Percentiles rank a stretch among this genome's conserved stretches.
phyloP scores from a whole-genome alignment of 2,113 vertebrate genomes.

The Motacilla tschutschensis region DNA sequence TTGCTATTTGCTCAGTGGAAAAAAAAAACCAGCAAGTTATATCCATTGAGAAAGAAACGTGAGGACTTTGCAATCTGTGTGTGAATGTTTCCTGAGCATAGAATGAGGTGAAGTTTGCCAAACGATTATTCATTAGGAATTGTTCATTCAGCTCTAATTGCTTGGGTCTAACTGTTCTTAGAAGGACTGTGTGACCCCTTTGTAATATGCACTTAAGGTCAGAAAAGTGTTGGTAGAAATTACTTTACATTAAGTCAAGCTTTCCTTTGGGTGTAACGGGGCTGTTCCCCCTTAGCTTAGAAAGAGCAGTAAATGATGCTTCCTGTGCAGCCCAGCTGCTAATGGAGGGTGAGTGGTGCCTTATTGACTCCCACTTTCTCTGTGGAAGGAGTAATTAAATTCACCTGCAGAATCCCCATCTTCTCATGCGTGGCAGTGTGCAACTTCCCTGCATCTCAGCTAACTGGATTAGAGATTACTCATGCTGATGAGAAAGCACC shows the following conservation, averaged over 20 bases:
- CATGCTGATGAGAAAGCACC: neutral
- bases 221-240: neutral
- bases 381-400: conserved; percentile 9
- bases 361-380: conserved; percentile 9
- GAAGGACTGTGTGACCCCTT: neutral
- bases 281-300: neutral
- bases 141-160: conserved; percentile 46
- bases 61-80: neutral
- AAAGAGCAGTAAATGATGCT: neutral
- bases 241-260: neutral
- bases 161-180: neutral
- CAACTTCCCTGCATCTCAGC: neutral
- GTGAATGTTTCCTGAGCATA: neutral
- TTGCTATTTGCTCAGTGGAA: neutral
- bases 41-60: neutral
- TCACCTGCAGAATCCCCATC: conserved; percentile 13
- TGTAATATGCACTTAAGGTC: neutral
- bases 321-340: neutral
- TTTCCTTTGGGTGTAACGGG: neutral
- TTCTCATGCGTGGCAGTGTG: neutral
- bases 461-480: conserved; percentile 23
- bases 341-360: neutral
- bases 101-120: neutral
- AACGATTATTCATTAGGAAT: conserved; percentile 3
- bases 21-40: neutral